Evolutionary conservation across 2,113 vertebrate genomes (phyloP).

Genomic region (Fregata magnificens): DNA sequence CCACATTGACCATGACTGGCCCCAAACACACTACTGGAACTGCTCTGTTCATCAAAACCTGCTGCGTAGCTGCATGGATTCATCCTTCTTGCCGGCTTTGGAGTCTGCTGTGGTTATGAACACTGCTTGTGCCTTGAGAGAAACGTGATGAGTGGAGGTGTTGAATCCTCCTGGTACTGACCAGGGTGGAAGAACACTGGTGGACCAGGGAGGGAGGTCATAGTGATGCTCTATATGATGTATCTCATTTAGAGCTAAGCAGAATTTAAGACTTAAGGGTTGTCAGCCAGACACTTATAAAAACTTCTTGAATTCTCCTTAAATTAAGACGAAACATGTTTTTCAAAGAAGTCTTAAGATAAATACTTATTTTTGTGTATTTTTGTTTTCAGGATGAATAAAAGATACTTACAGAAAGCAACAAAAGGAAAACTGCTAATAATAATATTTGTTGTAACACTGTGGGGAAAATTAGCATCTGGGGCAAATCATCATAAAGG

Average conservation of each 20-base stretch:
- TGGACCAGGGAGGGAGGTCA: background rate
- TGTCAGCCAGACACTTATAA: background rate
- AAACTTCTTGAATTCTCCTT: background rate
- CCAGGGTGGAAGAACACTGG: background rate
- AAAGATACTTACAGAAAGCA: conserved; percentile 85
- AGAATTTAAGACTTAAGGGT: background rate
- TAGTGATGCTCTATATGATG: background rate
- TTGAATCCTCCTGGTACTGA: background rate
- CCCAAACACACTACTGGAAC: background rate
- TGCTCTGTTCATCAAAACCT: background rate
- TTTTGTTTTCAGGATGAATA: conserved; percentile 89
- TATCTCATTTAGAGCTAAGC: background rate
- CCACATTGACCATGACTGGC: background rate
- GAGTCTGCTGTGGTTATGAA: background rate
- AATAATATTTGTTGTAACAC: conserved; percentile 88
- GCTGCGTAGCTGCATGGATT: background rate
- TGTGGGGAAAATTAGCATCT: conserved; percentile 85
- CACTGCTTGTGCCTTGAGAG: background rate
- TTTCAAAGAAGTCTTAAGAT: background rate
- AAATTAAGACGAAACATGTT: background rate
- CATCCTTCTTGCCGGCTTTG: background rate
- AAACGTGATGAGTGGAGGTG: background rate
- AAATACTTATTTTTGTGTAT: background rate
- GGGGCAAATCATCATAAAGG: conserved; percentile 88
- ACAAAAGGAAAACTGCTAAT: conserved; percentile 89